These are phyloP conservation scores for Nemurella pictetii DNA, from an alignment of 2,888 invertebrate species.

Conservation along the genomic window DNA sequence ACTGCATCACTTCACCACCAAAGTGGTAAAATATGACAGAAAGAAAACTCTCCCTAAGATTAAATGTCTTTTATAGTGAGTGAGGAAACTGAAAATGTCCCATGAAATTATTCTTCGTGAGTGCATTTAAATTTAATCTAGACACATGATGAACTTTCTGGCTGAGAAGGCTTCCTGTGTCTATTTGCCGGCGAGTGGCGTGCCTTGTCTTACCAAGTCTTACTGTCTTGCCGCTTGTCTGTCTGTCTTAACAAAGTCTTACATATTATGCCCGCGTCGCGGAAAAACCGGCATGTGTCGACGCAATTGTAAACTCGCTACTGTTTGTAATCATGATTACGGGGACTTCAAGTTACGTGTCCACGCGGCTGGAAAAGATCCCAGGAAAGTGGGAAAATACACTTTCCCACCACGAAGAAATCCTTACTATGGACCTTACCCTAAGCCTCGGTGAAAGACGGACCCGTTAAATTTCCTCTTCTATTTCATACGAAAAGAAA, in stretches of 20 bases:
- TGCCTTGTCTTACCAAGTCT: too few relatives aligned
- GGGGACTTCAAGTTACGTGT: neutral
- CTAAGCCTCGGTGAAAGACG: neutral
- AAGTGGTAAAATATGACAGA: constrained; percentile 7
- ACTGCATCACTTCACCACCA: neutral
- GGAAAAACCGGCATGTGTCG: neutral
- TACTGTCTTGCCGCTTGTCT: too few relatives aligned
- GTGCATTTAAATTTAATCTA: neutral
- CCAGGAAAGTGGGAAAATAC: neutral
- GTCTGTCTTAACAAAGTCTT: too few relatives aligned
- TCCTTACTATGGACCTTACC: neutral
- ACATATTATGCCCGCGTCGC: neutral
- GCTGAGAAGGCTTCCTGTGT: neutral
- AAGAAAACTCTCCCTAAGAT: neutral
- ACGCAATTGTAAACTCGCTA: neutral
- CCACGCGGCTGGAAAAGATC: neutral
- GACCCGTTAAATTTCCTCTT: neutral
- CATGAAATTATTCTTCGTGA: constrained; percentile 6
- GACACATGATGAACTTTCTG: constrained; percentile 1
- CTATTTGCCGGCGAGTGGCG: neutral
- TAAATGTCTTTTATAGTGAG: constrained; percentile 2
- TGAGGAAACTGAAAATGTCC: neutral
- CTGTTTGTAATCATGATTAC: neutral
- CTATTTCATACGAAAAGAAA: neutral
- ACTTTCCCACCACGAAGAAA: neutral